Evolutionary conservation across 2,797 vertebrate genomes (phyloP).

Genomic region (Pseudomugil tenellus): DNA sequence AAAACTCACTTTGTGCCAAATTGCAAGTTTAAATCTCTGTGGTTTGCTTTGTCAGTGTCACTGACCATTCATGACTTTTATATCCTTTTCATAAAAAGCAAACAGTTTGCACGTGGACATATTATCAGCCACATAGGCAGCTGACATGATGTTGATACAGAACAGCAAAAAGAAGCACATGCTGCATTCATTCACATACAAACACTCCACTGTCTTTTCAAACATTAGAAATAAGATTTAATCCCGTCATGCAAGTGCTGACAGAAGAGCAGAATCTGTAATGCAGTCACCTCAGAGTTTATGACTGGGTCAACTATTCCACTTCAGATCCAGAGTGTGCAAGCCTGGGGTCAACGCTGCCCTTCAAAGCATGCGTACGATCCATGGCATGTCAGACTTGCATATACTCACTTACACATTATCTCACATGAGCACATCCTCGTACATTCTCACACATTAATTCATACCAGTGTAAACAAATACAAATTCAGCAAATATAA

Average conservation of each 20-base stretch:
- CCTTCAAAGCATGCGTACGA: conserved; percentile 46
- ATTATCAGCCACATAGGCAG: neutral
- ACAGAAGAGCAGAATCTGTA: conserved; percentile 22
- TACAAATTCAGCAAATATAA: conserved; percentile 20
- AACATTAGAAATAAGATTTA: neutral
- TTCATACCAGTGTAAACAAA: conserved; percentile 12
- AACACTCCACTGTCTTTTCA: neutral
- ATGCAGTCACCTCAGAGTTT: conserved; percentile 15
- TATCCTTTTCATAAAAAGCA: neutral
- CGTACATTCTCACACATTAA: neutral
- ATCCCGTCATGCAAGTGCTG: neutral
- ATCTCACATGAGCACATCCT: conserved; percentile 15
- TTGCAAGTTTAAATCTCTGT: no score
- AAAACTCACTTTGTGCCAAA: no score
- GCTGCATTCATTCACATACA: neutral
- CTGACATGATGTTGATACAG: neutral
- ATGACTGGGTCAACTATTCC: conserved; percentile 53
- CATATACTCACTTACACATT: conserved; percentile 23
- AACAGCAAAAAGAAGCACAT: neutral
- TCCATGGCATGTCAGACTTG: conserved; percentile 30
- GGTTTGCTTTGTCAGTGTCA: neutral
- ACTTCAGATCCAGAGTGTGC: conserved; percentile 51
- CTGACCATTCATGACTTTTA: neutral
- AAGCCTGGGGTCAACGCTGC: conserved; percentile 39
- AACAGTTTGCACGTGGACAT: neutral